Conservation (phyloP, 2,113 vertebrate genomes). For the Tinamus guttatus region DNA sequence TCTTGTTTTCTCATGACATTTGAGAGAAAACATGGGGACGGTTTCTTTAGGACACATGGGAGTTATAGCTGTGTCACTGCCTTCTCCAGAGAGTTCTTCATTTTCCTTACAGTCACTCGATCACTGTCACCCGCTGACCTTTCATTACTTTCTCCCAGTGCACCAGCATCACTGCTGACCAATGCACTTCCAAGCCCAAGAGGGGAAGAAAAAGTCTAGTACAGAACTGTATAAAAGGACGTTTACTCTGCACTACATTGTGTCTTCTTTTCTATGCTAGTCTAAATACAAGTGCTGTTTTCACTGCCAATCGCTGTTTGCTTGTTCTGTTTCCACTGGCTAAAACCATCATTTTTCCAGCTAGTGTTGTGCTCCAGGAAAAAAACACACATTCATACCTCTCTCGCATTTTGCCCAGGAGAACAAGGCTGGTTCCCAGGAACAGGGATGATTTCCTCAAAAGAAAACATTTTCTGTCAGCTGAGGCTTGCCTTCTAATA, state of each 20-base stretch:
- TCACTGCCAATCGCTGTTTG: conserved; percentile 46
- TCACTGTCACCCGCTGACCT: conserved; percentile 46
- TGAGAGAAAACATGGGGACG: conserved; percentile 26
- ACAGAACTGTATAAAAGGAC: conserved; percentile 15
- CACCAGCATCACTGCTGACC: conserved; percentile 32
- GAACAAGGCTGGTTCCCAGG: conserved; percentile 53
- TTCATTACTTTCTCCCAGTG: conserved; percentile 45
- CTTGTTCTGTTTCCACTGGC: conserved; percentile 59
- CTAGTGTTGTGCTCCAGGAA: conserved; percentile 53
- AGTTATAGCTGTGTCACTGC: conserved; percentile 27
- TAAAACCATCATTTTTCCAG: conserved; percentile 50
- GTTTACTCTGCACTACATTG: conserved; percentile 37
- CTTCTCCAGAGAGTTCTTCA: conserved; percentile 16
- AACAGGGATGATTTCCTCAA: conserved; percentile 39
- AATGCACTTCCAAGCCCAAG: background rate
- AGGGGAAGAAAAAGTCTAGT: conserved; percentile 18
- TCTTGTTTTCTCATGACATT: conserved; percentile 67
- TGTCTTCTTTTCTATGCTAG: conserved; percentile 38
- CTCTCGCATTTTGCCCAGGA: conserved; percentile 1
- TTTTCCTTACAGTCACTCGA: conserved; percentile 41
- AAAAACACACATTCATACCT: conserved; percentile 44
- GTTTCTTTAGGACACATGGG: conserved; percentile 25
- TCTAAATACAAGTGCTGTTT: conserved; percentile 56
- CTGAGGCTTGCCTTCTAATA: conserved; percentile 48
- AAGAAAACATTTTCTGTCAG: conserved; percentile 59